These are phyloP conservation scores for Tetanocera ferruginea DNA, from an alignment of 2,888 invertebrate genomes.

Conservation along the genomic window DNA sequence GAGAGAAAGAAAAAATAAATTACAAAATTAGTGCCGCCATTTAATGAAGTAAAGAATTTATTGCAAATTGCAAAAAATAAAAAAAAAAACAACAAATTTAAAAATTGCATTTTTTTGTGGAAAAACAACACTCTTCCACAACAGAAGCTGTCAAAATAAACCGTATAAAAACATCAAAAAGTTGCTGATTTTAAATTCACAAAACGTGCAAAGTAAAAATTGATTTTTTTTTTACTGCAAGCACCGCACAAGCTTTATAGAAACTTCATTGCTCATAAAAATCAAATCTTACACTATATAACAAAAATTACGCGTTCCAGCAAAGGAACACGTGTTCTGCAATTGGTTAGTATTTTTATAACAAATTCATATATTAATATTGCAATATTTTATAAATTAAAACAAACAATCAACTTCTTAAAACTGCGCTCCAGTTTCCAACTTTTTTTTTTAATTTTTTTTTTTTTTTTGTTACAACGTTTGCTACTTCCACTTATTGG, in stretches of 20 bases:
- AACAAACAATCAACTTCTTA: not conserved
- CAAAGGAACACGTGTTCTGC: not conserved
- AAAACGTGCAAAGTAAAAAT: not conserved
- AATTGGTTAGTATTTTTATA: too few relatives aligned
- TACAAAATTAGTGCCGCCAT: slow-evolving; percentile 25
- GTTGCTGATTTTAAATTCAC: not conserved
- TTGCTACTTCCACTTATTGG: not conserved
- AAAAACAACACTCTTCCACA: not conserved
- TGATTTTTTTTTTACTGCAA: not conserved
- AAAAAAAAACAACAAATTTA: not conserved
- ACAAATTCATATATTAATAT: too few relatives aligned
- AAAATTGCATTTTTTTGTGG: not conserved
- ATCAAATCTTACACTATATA: not conserved
- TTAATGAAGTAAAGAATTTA: slow-evolving; percentile 16
- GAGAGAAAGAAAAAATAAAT: slow-evolving; percentile 7
- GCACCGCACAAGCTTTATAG: not conserved
- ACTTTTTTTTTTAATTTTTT: not conserved
- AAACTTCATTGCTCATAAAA: not conserved
- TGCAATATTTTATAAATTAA: not conserved
- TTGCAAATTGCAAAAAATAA: not conserved
- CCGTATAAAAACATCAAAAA: not conserved
- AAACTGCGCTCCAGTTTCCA: not conserved
- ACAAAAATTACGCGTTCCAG: not conserved
- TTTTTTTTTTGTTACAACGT: not conserved
- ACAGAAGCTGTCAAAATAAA: not conserved